phyloP scores from a whole-genome alignment of 2,888 invertebrate species.

The Plebejus anna region DNA sequence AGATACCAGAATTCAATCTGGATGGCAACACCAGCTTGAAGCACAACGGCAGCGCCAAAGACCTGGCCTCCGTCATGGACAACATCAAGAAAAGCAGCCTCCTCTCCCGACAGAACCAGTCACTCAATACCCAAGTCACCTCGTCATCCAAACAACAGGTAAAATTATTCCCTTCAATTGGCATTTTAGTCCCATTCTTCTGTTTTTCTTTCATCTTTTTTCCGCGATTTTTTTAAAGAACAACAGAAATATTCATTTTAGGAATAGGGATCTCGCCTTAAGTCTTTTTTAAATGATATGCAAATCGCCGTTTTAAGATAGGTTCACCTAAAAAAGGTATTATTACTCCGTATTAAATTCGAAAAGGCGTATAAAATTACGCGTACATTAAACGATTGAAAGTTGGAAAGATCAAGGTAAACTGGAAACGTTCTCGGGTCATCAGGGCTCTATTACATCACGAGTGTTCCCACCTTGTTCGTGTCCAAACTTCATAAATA shows the following conservation, averaged over 20 bases:
- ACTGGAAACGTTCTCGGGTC: constrained; percentile 35
- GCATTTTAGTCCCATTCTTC: neutral
- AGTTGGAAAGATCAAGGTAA: constrained; percentile 40
- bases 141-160: constrained; percentile 79
- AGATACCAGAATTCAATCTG: constrained; percentile 81
- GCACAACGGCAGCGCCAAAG: constrained; percentile 76
- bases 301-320: neutral
- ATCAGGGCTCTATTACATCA: constrained; percentile 33
- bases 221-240: neutral
- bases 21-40: constrained; percentile 79
- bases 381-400: constrained; percentile 34
- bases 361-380: constrained; percentile 17
- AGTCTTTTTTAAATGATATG: neutral
- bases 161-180: constrained; percentile 32
- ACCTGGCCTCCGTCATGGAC: constrained; percentile 85
- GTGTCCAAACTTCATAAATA: constrained; percentile 28
- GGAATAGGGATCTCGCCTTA: neutral
- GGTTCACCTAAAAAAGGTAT: neutral
- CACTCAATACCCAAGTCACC: constrained; percentile 76
- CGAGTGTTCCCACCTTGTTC: constrained; percentile 11
- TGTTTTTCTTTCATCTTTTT: neutral
- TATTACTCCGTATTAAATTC: constrained; percentile 15
- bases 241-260: no score
- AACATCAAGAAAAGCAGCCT: constrained; percentile 85
- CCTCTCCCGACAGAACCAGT: constrained; percentile 67